phyloP scores from a whole-genome alignment of 2,113 vertebrate genomes.

The Hepsetus odoe region DNA sequence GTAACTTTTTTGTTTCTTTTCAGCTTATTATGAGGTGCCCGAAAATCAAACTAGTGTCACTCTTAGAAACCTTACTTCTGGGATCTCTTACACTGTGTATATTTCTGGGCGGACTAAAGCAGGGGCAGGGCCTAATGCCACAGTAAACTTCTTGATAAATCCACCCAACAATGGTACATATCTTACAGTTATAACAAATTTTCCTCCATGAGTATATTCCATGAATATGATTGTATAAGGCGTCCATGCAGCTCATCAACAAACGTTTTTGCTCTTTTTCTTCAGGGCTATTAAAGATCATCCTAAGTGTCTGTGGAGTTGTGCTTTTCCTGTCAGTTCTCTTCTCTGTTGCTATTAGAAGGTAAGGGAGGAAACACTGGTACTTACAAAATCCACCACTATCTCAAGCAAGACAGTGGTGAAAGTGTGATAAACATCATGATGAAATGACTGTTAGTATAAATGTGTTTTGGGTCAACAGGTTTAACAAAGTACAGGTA shows the following conservation, averaged over 20 bases:
- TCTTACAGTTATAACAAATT: neutral
- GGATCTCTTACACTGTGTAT: slow-evolving; percentile 25
- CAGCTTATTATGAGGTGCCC: slow-evolving; percentile 13
- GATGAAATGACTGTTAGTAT: neutral
- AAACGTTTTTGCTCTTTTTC: neutral
- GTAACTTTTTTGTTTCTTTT: neutral
- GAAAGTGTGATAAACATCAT: no score
- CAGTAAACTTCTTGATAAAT: slow-evolving; percentile 21
- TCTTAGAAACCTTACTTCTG: slow-evolving; percentile 32
- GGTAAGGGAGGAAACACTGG: slow-evolving; percentile 23
- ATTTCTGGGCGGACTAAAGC: slow-evolving; percentile 42
- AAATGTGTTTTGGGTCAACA: no score
- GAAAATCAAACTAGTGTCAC: slow-evolving; percentile 38
- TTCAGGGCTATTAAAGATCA: slow-evolving; percentile 22
- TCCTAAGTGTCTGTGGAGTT: slow-evolving; percentile 19
- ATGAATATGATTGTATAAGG: neutral
- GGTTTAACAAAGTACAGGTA: no score
- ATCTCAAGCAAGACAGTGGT: no score
- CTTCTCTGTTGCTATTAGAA: slow-evolving; percentile 37
- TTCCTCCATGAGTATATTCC: neutral
- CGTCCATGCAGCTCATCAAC: neutral
- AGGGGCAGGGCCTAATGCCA: slow-evolving; percentile 45
- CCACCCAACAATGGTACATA: neutral
- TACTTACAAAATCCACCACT: no score
- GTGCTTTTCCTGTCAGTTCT: slow-evolving; percentile 30